Percentiles rank a stretch among this genome's conserved stretches.
Conservation (phyloP, 2,113 vertebrate genomes). For the Gallinago jamesoni region DNA sequence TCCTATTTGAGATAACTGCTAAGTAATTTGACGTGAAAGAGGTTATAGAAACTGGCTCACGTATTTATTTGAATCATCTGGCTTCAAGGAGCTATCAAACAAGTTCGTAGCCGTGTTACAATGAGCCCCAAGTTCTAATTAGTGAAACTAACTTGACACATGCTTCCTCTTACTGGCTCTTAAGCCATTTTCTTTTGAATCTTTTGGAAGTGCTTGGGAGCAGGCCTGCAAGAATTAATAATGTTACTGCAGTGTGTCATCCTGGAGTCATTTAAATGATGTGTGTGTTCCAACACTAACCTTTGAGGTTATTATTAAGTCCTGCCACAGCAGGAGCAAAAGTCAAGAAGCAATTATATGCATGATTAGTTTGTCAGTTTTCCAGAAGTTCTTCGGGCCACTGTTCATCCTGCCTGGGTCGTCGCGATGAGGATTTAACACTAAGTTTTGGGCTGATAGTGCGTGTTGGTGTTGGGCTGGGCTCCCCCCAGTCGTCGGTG, state of each 20-base stretch:
- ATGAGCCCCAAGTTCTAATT: conserved; percentile 52
- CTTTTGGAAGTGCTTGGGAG: background rate
- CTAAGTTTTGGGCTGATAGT: background rate
- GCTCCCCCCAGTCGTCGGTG: background rate
- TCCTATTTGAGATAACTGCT: background rate
- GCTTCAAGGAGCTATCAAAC: conserved; percentile 33
- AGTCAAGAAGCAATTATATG: conserved; percentile 94
- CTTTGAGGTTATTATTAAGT: conserved; percentile 62
- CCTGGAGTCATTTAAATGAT: conserved; percentile 41
- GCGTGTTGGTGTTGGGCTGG: background rate
- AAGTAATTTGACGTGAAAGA: conserved; percentile 40
- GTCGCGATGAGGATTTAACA: background rate
- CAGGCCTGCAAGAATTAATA: background rate
- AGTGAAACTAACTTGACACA: conserved; percentile 45
- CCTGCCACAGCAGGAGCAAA: conserved; percentile 62
- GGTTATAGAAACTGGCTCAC: background rate
- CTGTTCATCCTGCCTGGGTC: background rate
- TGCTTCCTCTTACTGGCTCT: background rate
- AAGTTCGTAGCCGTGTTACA: background rate
- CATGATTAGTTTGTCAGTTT: conserved; percentile 89
- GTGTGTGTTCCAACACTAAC: conserved; percentile 39
- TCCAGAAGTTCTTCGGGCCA: conserved; percentile 75
- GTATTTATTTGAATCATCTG: conserved; percentile 52
- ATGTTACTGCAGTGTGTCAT: conserved; percentile 8
- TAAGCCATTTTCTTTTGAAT: conserved; percentile 36